Evolutionary conservation across 2,888 invertebrate genomes (phyloP), one percentile per base, ranked within the genome.

Genomic region (Margaritifera margaritifera): DNA sequence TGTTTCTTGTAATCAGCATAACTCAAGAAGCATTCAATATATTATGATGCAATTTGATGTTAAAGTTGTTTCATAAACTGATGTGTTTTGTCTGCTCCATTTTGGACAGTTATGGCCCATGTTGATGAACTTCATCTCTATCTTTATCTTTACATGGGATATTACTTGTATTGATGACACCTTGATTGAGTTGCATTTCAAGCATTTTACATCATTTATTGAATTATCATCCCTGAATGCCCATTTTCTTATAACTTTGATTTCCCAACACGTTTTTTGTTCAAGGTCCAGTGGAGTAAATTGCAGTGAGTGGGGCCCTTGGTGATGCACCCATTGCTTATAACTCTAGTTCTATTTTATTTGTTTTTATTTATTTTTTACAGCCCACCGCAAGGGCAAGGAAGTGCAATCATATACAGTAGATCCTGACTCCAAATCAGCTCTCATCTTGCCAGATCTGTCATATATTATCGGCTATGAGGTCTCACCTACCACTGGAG

Each of bases 361-460:
- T 24, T 55, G 53, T 53, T 19, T 53, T 53, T 53, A 15, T 19
- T 55, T 18, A 55, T 24, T 24, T 64, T 19, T 71, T 75, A 25
- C 79, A 84, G 84, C 77, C 25, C 79, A 82, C 69, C 72, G 84
- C 50, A 79, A 80, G 66, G 78, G 78, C 31, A 79, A 80, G 56
- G 71, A 76, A n/a, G 73, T 75, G 50, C 79, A 81, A 56, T 74
- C 67, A n/a, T 68, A 70, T 24, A 78, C 81, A 20, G 77, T 86
- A 5, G 84, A 86, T 59, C 76, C 81, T 6, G 79, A 80, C 22
- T 75, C 80, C 0, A 68, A 75, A 57, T 81, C 81, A 27, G 86
- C 85, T 11, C 70, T 84, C 24, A 80, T 84, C 60, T 69, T 86
- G 64, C 84, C 85, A 57, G 86, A 86, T 69, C 72, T 82, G 42